A percentile compares a stretch with the other conserved stretches of the same genome.
Evolutionary conservation across 2,888 invertebrate species (phyloP).

Genomic region (Camptogramma bilineatum): DNA sequence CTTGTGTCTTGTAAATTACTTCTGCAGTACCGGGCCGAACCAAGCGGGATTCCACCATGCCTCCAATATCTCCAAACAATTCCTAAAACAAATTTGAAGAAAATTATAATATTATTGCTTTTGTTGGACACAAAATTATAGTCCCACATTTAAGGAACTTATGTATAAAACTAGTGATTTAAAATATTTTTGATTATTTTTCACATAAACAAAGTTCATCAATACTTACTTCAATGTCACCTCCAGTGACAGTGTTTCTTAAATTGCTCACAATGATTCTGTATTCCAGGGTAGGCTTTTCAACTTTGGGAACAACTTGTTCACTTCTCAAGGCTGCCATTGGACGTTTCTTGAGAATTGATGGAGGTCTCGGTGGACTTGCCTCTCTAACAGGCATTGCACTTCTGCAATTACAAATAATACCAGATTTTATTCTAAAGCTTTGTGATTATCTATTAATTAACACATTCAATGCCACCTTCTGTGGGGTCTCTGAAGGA

Average conservation of each 20-base stretch:
- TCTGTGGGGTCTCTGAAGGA: too few species aligned
- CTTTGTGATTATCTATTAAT: too few species aligned
- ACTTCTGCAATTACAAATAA: conserved; percentile 52
- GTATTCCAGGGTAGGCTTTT: conserved; percentile 87
- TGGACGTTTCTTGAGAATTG: conserved; percentile 81
- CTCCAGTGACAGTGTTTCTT: conserved; percentile 93
- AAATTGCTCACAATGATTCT: conserved; percentile 96
- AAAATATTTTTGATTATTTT: too few species aligned
- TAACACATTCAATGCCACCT: too few species aligned
- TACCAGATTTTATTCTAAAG: too few species aligned
- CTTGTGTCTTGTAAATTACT: conserved; percentile 93
- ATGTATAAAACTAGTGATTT: too few species aligned
- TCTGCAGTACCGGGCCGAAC: conserved; percentile 96
- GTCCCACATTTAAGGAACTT: too few species aligned
- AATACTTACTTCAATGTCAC: conserved; percentile 91
- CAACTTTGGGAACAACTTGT: conserved; percentile 60
- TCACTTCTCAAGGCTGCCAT: conserved; percentile 75
- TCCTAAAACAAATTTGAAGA: conserved; percentile 84
- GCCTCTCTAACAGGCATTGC: conserved; percentile 62
- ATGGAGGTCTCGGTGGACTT: conserved; percentile 77
- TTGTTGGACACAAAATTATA: too few species aligned
- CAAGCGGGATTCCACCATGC: conserved; percentile 92
- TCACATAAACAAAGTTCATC: too few species aligned
- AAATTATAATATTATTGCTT: too few species aligned
- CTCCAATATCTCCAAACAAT: conserved; percentile 96